These are phyloP conservation scores for Atta cephalotes DNA, from an alignment of 1,140 invertebrate genomes.

Conservation along the genomic window DNA sequence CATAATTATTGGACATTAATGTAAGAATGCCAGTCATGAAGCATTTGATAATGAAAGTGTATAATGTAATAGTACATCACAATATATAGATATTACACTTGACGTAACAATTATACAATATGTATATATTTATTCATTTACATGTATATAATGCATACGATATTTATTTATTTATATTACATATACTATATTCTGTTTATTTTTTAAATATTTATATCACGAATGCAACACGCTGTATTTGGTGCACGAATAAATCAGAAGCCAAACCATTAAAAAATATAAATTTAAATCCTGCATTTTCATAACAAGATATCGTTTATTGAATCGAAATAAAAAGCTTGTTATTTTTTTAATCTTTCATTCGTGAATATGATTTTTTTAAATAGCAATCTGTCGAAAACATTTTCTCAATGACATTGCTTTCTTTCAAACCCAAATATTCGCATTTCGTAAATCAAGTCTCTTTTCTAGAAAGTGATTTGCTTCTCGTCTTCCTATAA, in stretches of 20 bases:
- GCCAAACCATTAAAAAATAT: background rate
- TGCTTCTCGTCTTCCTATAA: background rate
- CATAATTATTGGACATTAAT: background rate
- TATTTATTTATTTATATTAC: background rate
- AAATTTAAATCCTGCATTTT: background rate
- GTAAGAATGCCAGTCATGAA: constrained; percentile 1
- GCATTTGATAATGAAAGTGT: background rate
- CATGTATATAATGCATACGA: background rate
- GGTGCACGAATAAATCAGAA: background rate
- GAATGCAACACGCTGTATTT: background rate
- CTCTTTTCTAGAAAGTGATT: background rate
- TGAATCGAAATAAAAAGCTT: background rate
- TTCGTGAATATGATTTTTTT: background rate
- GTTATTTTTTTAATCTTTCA: background rate
- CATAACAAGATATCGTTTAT: background rate
- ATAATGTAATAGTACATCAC: background rate
- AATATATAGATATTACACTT: background rate
- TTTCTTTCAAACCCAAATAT: background rate
- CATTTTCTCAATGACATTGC: background rate
- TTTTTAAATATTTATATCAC: background rate
- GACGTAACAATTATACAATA: background rate
- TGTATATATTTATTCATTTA: background rate
- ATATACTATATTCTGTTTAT: background rate
- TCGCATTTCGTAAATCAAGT: background rate
- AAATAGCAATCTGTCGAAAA: background rate